Base-by-base conservation (phyloP, 2,797 vertebrate genomes). In the Dermochelys coriacea region DNA sequence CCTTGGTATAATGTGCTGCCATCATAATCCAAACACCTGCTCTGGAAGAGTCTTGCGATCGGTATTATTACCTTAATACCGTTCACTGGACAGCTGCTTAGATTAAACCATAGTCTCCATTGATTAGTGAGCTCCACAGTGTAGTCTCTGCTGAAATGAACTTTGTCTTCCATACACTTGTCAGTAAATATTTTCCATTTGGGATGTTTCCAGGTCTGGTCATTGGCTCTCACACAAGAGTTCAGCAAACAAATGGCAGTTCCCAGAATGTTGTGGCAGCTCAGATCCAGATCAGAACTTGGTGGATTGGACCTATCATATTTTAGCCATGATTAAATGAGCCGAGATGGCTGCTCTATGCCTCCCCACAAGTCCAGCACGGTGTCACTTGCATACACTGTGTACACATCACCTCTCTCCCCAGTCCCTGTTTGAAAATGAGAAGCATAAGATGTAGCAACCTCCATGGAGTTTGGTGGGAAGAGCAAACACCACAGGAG, bases 221-320 rank as follows among this genome's bases (percentile, higher is more conserved):
- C 10, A 57, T 31, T 0, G 0, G 34, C 34, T 77, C 27, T 29
- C 45, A 45, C 45, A 74, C 37, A 8, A 1, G 82, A 83, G 31
- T 29, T 45, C 71, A 77, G 25, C 12, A 52, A 49, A 37, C 2
- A 25, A 27, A 31, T 9, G 64, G 3, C 31, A 15, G 11, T 54
- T 84, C 41, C 27, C 59, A 80, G 11, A 2, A 15, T 64, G 49
- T 68, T 80, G n/a, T 37, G 52, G 34, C 23, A 87, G 14, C 49
- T 84, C 8, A 0, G 0, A 71, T 37, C 5, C 0, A 1, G 50
- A 59, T 27, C 29, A 4, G 50, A 81, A 10, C 4, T 1, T 47
- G 59, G 29, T 0, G 61, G 0, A 34, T 2, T 55, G 18, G 31
- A 55, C 23, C 59, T 27, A 37, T 85, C 59, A 84, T 83, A 6